Conservation (phyloP, 2,888 invertebrate species). For the Cartodere bifasciata region DNA sequence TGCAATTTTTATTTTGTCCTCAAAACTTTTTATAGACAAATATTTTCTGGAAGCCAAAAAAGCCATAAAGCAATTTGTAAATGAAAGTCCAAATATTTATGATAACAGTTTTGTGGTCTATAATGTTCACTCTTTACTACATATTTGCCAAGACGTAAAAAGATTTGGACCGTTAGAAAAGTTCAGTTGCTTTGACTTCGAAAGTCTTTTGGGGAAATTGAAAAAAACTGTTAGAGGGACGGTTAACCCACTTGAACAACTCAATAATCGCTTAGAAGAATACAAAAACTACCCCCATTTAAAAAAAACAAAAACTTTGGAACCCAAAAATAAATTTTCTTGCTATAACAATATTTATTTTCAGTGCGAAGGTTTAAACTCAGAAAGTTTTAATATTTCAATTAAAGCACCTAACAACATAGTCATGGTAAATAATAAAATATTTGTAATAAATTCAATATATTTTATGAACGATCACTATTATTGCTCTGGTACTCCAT, state of each 20-base stretch:
- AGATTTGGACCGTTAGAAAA: constrained; percentile 7
- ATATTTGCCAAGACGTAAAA: constrained; percentile 6
- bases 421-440: constrained; percentile 4
- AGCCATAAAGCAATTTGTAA: constrained; percentile 5
- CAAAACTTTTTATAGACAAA: not conserved
- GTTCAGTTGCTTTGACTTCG: constrained; percentile 7
- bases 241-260: constrained; percentile 4
- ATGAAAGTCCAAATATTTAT: constrained; percentile 5
- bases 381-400: constrained; percentile 4
- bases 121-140: constrained; percentile 7
- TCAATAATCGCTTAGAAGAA: constrained; percentile 5
- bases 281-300: not conserved
- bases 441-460: constrained; percentile 4
- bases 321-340: no score
- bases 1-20: constrained; percentile 6
- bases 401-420: constrained; percentile 3
- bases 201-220: constrained; percentile 7
- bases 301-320: constrained; percentile 1
- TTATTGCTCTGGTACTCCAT: constrained; percentile 4
- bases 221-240: constrained; percentile 5
- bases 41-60: constrained; percentile 2
- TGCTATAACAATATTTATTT: no score
- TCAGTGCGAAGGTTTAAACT: constrained; percentile 3
- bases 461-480: constrained; percentile 4
- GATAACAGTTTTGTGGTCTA: constrained; percentile 5